A percentile compares a stretch with the other conserved stretches of the same genome.
Conservation (phyloP, 2,888 invertebrate genomes). For the Drosophila melanosoma region DNA sequence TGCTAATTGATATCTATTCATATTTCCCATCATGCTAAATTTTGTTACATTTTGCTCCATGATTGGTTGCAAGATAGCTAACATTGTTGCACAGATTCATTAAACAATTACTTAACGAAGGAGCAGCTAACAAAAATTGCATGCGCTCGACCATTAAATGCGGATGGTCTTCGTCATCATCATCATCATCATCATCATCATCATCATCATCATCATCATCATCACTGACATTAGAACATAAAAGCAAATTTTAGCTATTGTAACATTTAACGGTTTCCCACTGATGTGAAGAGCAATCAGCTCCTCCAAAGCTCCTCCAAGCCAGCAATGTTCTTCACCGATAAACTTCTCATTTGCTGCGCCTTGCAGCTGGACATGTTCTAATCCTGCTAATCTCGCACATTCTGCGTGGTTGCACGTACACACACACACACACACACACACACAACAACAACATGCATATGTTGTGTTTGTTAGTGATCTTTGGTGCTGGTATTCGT, state of each 20-base stretch:
- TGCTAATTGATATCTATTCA: neutral
- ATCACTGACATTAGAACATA: conserved; percentile 51
- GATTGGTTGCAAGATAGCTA: conserved; percentile 52
- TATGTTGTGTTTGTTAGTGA: conserved; percentile 9
- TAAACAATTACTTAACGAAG: conserved; percentile 2
- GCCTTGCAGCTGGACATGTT: conserved; percentile 35
- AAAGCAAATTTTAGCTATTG: conserved; percentile 84
- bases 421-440: conserved; percentile 10
- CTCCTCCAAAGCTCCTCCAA: conserved; percentile 3
- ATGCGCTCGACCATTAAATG: conserved; percentile 41
- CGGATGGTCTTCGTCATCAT: conserved; percentile 37
- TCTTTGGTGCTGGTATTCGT: conserved; percentile 28
- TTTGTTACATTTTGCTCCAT: conserved; percentile 9
- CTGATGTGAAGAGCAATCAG: conserved; percentile 50
- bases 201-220: conserved; percentile 15
- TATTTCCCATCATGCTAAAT: neutral
- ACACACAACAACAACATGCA: conserved; percentile 1
- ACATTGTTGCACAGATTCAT: conserved; percentile 29
- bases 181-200: neutral
- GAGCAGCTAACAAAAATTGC: conserved; percentile 22
- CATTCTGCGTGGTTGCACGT: conserved; percentile 51
- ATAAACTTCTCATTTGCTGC: conserved; percentile 24
- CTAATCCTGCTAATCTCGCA: conserved; percentile 50
- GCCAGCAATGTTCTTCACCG: conserved; percentile 15
- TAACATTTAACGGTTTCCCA: conserved; percentile 82